Evolutionary conservation across 2,797 vertebrate genomes (phyloP).

Genomic region (Propithecus perrieri): DNA sequence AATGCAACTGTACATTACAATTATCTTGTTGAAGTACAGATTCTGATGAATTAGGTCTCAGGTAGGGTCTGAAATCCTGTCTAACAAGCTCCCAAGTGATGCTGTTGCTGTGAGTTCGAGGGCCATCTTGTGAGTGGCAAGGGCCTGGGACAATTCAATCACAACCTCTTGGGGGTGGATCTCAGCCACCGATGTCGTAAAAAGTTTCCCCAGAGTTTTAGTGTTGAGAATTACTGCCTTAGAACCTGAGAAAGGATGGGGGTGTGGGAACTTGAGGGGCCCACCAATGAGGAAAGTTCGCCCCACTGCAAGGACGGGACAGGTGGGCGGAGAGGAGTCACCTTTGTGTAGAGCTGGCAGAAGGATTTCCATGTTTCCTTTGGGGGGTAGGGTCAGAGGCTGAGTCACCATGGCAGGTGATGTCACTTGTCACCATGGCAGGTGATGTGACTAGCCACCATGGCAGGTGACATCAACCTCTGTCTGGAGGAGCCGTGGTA

Average conservation of each 20-base stretch:
- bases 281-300: background rate
- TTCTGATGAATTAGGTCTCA: background rate
- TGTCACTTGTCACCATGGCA: background rate
- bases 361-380: background rate
- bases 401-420: background rate
- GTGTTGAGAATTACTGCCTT: background rate
- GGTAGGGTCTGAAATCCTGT: background rate
- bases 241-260: background rate
- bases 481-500: background rate
- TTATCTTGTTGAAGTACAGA: background rate
- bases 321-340: background rate
- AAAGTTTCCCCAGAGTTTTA: background rate
- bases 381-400: background rate
- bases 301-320: too few relatives aligned
- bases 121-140: background rate
- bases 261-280: background rate
- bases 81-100: background rate
- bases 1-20: background rate
- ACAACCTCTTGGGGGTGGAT: background rate
- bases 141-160: background rate
- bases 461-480: background rate
- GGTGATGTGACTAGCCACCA: background rate
- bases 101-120: background rate
- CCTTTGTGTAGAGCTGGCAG: background rate
- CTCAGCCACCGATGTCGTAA: background rate